Percentiles rank a stretch among this genome's conserved stretches.
Conservation (phyloP, 2,113 vertebrate genomes). For the Esox niger region DNA sequence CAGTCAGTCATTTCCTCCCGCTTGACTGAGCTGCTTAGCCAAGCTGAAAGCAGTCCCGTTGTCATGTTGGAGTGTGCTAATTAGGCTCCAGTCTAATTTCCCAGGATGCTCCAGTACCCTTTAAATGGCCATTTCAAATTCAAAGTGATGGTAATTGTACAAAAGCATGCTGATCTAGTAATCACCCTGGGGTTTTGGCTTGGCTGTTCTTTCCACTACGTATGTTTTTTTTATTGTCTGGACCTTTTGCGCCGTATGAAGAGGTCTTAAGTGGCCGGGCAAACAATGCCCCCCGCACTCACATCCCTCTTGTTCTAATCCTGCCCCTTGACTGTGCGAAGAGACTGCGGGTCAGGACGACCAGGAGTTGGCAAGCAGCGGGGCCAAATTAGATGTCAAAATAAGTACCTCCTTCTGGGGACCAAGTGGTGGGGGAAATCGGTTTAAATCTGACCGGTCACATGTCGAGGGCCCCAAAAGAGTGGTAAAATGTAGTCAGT, state of each 20-base stretch:
- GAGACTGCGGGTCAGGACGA: slow-evolving; percentile 35
- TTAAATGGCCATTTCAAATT: slow-evolving; percentile 98
- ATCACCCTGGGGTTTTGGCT: slow-evolving; percentile 79
- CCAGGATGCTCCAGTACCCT: slow-evolving; percentile 91
- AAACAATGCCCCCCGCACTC: slow-evolving; percentile 59
- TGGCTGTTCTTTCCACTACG: slow-evolving; percentile 18
- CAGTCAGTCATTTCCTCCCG: slow-evolving; percentile 87
- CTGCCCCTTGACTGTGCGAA: slow-evolving; percentile 27
- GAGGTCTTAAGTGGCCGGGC: slow-evolving; percentile 68
- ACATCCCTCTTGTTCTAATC: slow-evolving; percentile 28
- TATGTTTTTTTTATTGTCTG: slow-evolving; percentile 69
- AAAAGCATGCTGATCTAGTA: slow-evolving; percentile 89
- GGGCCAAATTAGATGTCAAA: slow-evolving; percentile 59
- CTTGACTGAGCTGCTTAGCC: slow-evolving; percentile 88
- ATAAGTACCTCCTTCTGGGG: slow-evolving; percentile 41
- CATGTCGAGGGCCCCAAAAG: slow-evolving; percentile 16
- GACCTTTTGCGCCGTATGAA: slow-evolving; percentile 65
- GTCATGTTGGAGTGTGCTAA: slow-evolving; percentile 94
- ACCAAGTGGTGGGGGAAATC: slow-evolving; percentile 32
- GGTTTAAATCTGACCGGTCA: slow-evolving; percentile 41
- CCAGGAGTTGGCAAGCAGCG: slow-evolving; percentile 38
- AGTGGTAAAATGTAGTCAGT: slow-evolving; percentile 12
- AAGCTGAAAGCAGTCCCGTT: slow-evolving; percentile 88
- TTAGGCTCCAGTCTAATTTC: slow-evolving; percentile 96
- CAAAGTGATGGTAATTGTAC: slow-evolving; percentile 93